phyloP scores from a whole-genome alignment of 1,140 invertebrate species.

The Lasaia peninsularis region DNA sequence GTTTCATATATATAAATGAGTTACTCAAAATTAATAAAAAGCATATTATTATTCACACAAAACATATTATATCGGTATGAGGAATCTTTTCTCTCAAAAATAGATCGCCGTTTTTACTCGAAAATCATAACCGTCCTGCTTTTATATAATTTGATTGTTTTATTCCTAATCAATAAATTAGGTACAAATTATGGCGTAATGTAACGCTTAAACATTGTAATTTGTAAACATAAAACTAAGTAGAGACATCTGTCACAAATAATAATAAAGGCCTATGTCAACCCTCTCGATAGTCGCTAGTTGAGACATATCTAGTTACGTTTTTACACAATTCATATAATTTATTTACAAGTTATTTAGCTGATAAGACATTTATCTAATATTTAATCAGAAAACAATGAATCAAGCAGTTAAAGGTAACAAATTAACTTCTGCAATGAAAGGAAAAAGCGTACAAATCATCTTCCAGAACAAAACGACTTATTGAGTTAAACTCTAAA shows the following conservation, averaged over 20 bases:
- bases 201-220: background rate
- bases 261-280: conserved; percentile 4
- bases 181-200: background rate
- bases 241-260: background rate
- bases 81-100: no score
- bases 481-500: no score
- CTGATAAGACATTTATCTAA: background rate
- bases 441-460: no score
- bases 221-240: background rate
- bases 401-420: background rate
- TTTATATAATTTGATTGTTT: background rate
- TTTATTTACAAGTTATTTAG: conserved; percentile 1
- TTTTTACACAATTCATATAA: background rate
- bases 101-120: no score
- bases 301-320: background rate
- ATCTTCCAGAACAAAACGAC: no score
- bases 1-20: no score
- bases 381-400: background rate
- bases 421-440: background rate
- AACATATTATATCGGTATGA: no score
- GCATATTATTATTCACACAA: no score
- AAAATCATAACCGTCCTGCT: no score
- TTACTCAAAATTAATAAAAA: no score
- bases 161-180: background rate
- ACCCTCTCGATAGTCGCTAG: background rate